Conservation (phyloP, 2,797 vertebrate species). For the Limosa lapponica region DNA sequence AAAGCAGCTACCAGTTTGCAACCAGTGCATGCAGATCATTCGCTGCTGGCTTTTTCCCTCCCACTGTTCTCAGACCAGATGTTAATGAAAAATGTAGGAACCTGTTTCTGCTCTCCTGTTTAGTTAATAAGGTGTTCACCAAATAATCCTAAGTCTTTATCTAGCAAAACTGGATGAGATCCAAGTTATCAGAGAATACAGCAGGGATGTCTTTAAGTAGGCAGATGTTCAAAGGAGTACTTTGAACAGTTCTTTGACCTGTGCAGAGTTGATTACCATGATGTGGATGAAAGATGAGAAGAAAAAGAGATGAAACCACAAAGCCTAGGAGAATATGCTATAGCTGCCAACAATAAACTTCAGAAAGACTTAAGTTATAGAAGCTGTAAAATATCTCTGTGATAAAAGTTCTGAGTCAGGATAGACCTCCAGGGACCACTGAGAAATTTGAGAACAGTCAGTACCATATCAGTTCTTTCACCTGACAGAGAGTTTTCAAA, state of each 20-base stretch:
- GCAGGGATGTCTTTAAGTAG: slow-evolving; percentile 40
- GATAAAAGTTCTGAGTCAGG: slow-evolving; percentile 12
- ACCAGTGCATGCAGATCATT: not conserved
- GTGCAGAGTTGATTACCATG: slow-evolving; percentile 23
- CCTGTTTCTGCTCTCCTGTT: not conserved
- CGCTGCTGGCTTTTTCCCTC: not conserved
- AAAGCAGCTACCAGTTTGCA: slow-evolving; percentile 18
- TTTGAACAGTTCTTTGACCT: slow-evolving; percentile 44
- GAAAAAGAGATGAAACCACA: slow-evolving; percentile 36
- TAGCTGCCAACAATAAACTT: slow-evolving; percentile 36
- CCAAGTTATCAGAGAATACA: slow-evolving; percentile 48
- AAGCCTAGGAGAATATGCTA: slow-evolving; percentile 46
- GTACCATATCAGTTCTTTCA: not conserved
- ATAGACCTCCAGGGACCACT: not conserved
- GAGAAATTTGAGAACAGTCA: not conserved
- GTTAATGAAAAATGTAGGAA: slow-evolving; percentile 51
- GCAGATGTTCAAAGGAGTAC: slow-evolving; percentile 50
- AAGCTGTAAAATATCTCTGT: slow-evolving; percentile 12
- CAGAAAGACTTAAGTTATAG: slow-evolving; percentile 2
- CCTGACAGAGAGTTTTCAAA: not conserved
- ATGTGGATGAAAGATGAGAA: slow-evolving; percentile 42
- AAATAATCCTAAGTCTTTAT: slow-evolving; percentile 25
- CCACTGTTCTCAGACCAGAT: slow-evolving; percentile 29
- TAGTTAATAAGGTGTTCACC: slow-evolving; percentile 46
- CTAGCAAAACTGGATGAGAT: slow-evolving; percentile 41